Evolutionary conservation across 2,113 vertebrate species (phyloP).

Genomic region (Rhombomys opimus): DNA sequence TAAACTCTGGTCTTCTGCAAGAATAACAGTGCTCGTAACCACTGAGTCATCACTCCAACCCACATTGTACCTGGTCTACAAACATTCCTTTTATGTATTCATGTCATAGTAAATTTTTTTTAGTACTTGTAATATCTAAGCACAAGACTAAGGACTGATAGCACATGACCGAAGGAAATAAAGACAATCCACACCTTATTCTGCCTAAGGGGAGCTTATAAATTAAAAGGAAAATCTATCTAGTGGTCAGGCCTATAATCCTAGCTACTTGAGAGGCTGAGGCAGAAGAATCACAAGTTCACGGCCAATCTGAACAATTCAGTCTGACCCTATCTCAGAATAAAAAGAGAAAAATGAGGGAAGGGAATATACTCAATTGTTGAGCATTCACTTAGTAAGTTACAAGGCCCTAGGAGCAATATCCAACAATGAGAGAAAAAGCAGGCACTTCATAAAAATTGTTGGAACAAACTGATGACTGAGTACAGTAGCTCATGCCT

Average conservation of each 20-base stretch:
- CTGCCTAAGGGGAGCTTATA: slow-evolving; percentile 25
- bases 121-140: neutral
- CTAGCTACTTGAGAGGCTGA: neutral
- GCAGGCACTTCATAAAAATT: neutral
- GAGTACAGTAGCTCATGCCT: neutral
- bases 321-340: neutral
- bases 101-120: neutral
- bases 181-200: neutral
- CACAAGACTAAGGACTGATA: neutral
- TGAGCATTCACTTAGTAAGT: neutral
- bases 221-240: neutral
- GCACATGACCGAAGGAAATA: neutral
- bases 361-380: neutral
- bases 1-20: neutral
- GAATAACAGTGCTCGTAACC: neutral
- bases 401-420: neutral
- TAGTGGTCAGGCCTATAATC: neutral
- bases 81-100: neutral
- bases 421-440: neutral
- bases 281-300: neutral
- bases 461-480: neutral
- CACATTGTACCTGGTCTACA: neutral
- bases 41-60: neutral
- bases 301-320: neutral
- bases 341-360: neutral